phyloP scores from a whole-genome alignment of 2,888 invertebrate genomes.

The Ectropis crepuscularia region DNA sequence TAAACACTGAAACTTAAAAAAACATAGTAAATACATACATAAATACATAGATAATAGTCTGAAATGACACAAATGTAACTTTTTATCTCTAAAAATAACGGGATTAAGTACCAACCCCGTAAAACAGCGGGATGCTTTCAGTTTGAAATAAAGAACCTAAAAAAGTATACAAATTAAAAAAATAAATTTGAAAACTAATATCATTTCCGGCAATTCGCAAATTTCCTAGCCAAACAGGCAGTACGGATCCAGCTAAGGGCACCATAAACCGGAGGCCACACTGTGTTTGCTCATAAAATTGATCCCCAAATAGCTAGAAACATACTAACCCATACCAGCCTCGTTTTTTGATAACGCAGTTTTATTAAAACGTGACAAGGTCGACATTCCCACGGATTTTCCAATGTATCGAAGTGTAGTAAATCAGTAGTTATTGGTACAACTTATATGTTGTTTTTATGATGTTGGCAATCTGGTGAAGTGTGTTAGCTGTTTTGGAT shows the following conservation, averaged over 20 bases:
- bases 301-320: conserved; percentile 53
- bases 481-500: conserved; percentile 43
- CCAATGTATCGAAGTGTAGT: conserved; percentile 20
- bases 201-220: conserved; percentile 20
- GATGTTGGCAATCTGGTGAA: conserved; percentile 51
- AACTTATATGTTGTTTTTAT: conserved; percentile 53
- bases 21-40: too few relatives aligned
- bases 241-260: conserved; percentile 52
- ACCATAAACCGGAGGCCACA: conserved; percentile 57
- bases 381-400: conserved; percentile 10
- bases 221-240: conserved; percentile 44
- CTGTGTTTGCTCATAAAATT: conserved; percentile 60
- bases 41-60: too few relatives aligned
- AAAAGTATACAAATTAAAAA: too few relatives aligned
- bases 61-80: too few relatives aligned
- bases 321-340: conserved; percentile 36
- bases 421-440: conserved; percentile 44
- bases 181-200: too few relatives aligned
- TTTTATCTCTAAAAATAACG: too few relatives aligned
- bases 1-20: too few relatives aligned
- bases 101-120: too few relatives aligned
- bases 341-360: conserved; percentile 3
- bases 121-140: too few relatives aligned
- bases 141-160: too few relatives aligned
- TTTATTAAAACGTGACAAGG: conserved; percentile 30